Conservation (phyloP, 2,797 vertebrate genomes). For the Eospalax fontanierii region DNA sequence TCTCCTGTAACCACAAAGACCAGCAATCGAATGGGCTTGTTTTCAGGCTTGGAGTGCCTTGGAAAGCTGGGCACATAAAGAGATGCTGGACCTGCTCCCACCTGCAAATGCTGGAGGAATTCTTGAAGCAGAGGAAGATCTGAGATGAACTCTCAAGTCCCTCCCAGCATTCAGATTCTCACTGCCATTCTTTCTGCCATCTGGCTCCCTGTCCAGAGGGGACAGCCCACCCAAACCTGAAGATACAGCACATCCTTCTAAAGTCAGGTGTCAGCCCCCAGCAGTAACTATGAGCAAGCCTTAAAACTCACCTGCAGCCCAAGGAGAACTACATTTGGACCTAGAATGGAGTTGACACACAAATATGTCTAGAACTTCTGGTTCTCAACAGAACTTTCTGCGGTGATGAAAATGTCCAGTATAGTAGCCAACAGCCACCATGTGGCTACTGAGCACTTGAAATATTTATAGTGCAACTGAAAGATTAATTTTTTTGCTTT, state of each 20-base stretch:
- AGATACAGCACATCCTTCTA: background rate
- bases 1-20: background rate
- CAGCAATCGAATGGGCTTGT: background rate
- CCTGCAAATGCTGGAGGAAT: background rate
- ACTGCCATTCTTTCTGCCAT: background rate
- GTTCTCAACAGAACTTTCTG: slow-evolving; percentile 19
- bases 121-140: background rate
- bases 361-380: slow-evolving; percentile 29
- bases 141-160: background rate
- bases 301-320: background rate
- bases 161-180: background rate
- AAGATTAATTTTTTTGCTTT: slow-evolving; percentile 43
- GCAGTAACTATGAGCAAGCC: background rate
- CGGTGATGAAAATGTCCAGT: background rate
- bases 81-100: background rate
- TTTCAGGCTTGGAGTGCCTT: background rate
- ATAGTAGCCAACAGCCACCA: background rate
- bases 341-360: background rate
- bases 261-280: background rate
- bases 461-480: background rate
- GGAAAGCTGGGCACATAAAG: background rate
- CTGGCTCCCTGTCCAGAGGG: background rate
- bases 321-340: background rate
- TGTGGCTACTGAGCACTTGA: background rate
- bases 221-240: background rate